Conservation (phyloP, 37 sponge, comb jelly and placozoan species). For the Spongia lamella region DNA sequence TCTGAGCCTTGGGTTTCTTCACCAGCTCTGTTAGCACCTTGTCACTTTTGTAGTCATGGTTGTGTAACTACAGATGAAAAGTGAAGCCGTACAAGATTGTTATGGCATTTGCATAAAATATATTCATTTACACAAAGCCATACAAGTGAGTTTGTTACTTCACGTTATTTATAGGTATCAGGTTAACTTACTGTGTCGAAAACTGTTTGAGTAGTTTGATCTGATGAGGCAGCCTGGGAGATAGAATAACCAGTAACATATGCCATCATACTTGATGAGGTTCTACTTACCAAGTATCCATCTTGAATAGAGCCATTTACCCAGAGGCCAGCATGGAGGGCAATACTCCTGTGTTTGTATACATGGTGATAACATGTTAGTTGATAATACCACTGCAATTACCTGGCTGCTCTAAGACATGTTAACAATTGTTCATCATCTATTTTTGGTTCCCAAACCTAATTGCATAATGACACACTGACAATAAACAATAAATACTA, state of each 20-base stretch:
- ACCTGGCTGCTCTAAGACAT: conserved; percentile 74
- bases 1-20: conserved; percentile 47
- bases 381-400: not conserved
- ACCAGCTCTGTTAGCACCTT: conserved; percentile 56
- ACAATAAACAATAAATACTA: not conserved
- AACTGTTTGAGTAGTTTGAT: conserved; percentile 79
- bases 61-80: conserved; percentile 39
- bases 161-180: not conserved
- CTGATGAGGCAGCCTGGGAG: conserved; percentile 70
- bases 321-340: conserved; percentile 75
- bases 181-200: conserved; percentile 75
- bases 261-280: not conserved
- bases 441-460: conserved; percentile 61
- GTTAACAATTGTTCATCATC: conserved; percentile 59
- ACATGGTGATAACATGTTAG: not conserved
- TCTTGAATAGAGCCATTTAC: conserved; percentile 59
- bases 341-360: conserved; percentile 58
- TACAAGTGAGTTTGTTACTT: not conserved
- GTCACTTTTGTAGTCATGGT: conserved; percentile 36
- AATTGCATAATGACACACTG: not conserved
- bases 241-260: not conserved
- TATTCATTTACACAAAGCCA: not conserved
- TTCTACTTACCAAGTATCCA: conserved; percentile 56
- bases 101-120: not conserved
- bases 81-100: not conserved